phyloP scores from a whole-genome alignment of 2,797 vertebrate genomes.

The Orientallactaga sibirica region DNA sequence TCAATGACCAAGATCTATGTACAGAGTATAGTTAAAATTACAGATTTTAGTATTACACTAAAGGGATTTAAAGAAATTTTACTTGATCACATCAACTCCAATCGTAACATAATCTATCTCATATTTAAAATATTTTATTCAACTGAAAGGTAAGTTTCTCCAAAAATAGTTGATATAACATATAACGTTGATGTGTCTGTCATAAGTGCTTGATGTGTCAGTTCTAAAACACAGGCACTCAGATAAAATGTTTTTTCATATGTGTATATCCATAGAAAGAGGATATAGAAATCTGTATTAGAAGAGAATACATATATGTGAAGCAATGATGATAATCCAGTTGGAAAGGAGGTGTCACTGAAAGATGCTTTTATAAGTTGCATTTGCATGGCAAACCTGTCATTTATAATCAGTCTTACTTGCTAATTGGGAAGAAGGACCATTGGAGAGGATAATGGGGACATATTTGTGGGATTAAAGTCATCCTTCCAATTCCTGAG shows the following conservation, averaged over 20 bases:
- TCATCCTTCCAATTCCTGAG: neutral
- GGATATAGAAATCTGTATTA: neutral
- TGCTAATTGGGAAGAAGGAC: neutral
- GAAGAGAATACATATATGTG: neutral
- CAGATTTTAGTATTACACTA: neutral
- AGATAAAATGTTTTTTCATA: neutral
- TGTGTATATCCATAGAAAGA: neutral
- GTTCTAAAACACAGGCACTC: neutral
- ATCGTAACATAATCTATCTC: neutral
- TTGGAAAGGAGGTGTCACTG: neutral
- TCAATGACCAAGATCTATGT: neutral
- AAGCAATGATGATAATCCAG: neutral
- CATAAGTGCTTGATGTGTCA: neutral
- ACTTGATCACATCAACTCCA: neutral
- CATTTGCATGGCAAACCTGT: neutral
- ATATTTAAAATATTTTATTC: neutral
- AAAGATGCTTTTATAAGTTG: neutral
- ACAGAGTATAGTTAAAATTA: neutral
- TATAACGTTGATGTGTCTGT: neutral
- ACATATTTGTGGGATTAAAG: neutral
- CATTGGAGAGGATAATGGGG: neutral
- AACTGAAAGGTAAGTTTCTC: neutral
- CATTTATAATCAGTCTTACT: neutral
- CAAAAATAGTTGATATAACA: neutral
- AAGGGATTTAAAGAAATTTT: neutral